These are phyloP conservation scores for Ophion ventricosus DNA, from an alignment of 2,888 invertebrate genomes.

Conservation along the genomic window DNA sequence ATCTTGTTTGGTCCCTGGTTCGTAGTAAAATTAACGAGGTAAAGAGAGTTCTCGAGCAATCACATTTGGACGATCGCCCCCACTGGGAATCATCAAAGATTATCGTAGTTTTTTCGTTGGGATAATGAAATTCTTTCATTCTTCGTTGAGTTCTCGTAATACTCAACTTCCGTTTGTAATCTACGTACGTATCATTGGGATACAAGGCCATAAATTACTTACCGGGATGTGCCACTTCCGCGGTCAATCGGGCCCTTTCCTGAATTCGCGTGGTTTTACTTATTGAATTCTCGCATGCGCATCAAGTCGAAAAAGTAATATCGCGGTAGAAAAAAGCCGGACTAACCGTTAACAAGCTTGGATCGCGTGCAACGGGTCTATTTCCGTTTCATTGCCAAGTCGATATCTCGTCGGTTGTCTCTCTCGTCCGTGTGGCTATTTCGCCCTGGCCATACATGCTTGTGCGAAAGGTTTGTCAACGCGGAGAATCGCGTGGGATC, in stretches of 20 bases:
- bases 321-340: slow-evolving; percentile 1
- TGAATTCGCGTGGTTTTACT: slow-evolving; percentile 40
- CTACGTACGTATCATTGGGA: neutral
- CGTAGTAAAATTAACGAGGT: neutral
- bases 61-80: neutral
- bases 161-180: neutral
- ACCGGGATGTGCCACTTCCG: slow-evolving; percentile 37
- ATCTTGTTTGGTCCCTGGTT: neutral
- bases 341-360: slow-evolving; percentile 37
- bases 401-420: slow-evolving; percentile 46
- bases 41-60: neutral
- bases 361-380: slow-evolving; percentile 63
- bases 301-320: slow-evolving; percentile 11
- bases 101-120: neutral
- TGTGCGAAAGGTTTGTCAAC: slow-evolving; percentile 3
- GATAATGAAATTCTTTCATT: neutral
- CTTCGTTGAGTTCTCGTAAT: neutral
- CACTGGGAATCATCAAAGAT: neutral
- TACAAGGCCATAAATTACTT: slow-evolving; percentile 36
- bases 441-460: neutral
- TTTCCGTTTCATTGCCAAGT: slow-evolving; percentile 58
- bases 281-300: slow-evolving; percentile 62
- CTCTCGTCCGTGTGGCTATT: slow-evolving; percentile 6
- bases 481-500: slow-evolving; percentile 7
- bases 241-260: slow-evolving; percentile 47